These are phyloP conservation scores for Bombyx huttoni DNA, from an alignment of 2,888 invertebrate species.

Conservation along the genomic window DNA sequence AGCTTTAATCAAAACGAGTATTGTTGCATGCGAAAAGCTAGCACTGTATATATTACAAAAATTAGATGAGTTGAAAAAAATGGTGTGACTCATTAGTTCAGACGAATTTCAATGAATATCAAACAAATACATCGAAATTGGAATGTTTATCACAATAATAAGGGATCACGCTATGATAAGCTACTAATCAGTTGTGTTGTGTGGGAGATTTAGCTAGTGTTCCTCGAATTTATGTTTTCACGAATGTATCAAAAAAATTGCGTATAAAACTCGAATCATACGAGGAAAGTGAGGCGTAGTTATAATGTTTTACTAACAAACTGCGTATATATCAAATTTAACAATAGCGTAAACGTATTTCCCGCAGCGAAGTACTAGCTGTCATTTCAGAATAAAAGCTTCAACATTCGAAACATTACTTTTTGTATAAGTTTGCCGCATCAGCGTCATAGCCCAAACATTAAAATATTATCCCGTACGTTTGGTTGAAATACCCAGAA, in stretches of 20 bases:
- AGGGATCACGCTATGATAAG: constrained; percentile 16
- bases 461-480: not conserved
- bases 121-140: constrained; percentile 5
- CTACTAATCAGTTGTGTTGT: constrained; percentile 9
- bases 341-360: not conserved
- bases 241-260: not conserved
- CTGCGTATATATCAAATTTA: not conserved
- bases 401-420: not conserved
- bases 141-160: constrained; percentile 19
- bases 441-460: not conserved
- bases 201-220: constrained; percentile 1
- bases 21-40: no score
- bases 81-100: not conserved
- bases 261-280: not conserved
- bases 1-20: no score
- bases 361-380: not conserved
- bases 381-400: not conserved
- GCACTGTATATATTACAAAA: not conserved
- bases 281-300: not conserved
- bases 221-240: not conserved
- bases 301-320: no score
- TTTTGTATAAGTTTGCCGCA: not conserved
- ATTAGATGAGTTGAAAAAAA: not conserved
- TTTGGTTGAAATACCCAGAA: not conserved
- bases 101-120: not conserved